Conservation (phyloP, 2,113 vertebrate species). For the Xyrauchen texanus region DNA sequence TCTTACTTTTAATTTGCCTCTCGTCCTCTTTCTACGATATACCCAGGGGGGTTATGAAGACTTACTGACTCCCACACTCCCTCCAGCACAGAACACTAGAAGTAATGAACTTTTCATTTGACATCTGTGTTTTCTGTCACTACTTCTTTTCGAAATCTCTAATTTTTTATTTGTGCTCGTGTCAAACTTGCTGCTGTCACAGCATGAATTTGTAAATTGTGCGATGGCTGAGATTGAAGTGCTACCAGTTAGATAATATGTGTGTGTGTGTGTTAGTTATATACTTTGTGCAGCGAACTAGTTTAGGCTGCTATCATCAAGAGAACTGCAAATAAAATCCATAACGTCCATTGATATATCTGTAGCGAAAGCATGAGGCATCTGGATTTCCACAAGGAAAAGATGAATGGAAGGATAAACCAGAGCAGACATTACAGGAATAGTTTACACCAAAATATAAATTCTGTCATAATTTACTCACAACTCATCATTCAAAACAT, state of each 20-base stretch:
- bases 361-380: constrained; percentile 49
- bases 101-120: constrained; percentile 34
- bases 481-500: no score
- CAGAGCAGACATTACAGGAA: no score
- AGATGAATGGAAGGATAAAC: constrained; percentile 63
- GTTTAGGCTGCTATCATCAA: constrained; percentile 26
- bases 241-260: no score
- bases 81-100: constrained; percentile 8
- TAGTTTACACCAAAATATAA: no score
- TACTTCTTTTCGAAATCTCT: not conserved
- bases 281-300: constrained; percentile 13
- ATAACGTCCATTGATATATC: constrained; percentile 41
- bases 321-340: constrained; percentile 41
- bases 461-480: no score
- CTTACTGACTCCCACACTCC: not conserved
- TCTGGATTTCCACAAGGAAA: constrained; percentile 65
- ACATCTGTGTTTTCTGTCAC: constrained; percentile 2
- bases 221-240: not conserved
- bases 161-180: constrained; percentile 11
- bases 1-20: not conserved
- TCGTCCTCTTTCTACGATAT: constrained; percentile 1
- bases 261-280: constrained; percentile 19
- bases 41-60: not conserved
- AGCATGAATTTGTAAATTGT: constrained; percentile 20
- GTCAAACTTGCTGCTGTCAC: constrained; percentile 4